These are phyloP conservation scores for Sarcophaga peregrina DNA, from an alignment of 1,140 invertebrate genomes.

Conservation along the genomic window DNA sequence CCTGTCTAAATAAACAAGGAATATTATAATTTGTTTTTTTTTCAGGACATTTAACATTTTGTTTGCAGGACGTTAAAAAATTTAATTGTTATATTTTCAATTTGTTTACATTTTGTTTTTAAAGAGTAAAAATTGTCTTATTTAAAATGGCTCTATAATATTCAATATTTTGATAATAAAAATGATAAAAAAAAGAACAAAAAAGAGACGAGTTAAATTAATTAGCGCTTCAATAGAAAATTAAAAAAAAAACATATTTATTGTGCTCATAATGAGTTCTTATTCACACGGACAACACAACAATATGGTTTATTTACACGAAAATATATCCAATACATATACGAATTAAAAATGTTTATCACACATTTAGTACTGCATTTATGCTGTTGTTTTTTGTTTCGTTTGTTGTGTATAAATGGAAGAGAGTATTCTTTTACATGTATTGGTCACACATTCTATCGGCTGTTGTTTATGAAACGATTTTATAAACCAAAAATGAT, in stretches of 20 bases:
- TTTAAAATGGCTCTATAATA: neutral
- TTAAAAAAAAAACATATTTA: neutral
- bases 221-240: slow-evolving; percentile 28
- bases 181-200: no score
- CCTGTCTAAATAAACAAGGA: no score
- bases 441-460: neutral
- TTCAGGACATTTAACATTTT: no score
- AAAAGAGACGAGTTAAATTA: slow-evolving; percentile 5
- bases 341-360: neutral
- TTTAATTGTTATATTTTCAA: no score
- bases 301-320: no score
- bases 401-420: neutral
- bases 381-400: neutral
- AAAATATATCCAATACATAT: neutral
- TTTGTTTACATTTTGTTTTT: no score
- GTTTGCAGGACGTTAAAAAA: no score
- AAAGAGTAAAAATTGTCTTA: neutral
- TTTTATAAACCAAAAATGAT: neutral
- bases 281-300: slow-evolving; percentile 13
- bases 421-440: slow-evolving; percentile 2
- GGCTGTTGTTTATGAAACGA: slow-evolving; percentile 12
- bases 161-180: neutral
- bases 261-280: slow-evolving; percentile 29
- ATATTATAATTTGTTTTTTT: no score
- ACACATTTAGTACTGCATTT: neutral